These are phyloP conservation scores for Dromas ardeola DNA, from an alignment of 2,113 vertebrate species.

Conservation along the genomic window DNA sequence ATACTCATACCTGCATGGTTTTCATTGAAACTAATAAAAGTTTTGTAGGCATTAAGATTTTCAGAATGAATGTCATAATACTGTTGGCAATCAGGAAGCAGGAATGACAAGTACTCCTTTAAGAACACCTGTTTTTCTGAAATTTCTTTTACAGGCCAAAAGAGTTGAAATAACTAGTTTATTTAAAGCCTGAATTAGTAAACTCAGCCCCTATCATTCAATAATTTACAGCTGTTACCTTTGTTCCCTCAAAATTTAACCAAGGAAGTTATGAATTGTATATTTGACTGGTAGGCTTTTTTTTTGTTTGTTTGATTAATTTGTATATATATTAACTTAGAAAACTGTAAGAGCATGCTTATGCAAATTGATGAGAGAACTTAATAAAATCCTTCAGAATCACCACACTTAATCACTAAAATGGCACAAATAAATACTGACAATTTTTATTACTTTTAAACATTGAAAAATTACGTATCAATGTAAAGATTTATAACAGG, in stretches of 20 bases:
- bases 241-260: neutral
- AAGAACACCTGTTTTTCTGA: neutral
- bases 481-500: neutral
- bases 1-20: neutral
- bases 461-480: neutral
- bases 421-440: neutral
- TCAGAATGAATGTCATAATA: neutral
- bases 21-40: neutral
- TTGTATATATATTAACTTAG: neutral
- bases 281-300: accelerated
- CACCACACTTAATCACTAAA: neutral
- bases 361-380: neutral
- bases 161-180: neutral
- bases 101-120: neutral
- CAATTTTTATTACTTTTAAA: neutral
- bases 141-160: neutral
- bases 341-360: neutral
- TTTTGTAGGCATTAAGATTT: neutral
- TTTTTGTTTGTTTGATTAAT: neutral
- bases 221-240: neutral
- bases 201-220: neutral
- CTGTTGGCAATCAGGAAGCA: neutral
- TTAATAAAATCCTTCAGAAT: neutral
- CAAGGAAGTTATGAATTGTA: neutral
- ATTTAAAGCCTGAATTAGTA: neutral